Evolutionary conservation across 37 sponge, comb jelly and placozoan species (phyloP), one percentile per base, ranked within the genome.

Genomic region (Sycon ciliatum): DNA sequence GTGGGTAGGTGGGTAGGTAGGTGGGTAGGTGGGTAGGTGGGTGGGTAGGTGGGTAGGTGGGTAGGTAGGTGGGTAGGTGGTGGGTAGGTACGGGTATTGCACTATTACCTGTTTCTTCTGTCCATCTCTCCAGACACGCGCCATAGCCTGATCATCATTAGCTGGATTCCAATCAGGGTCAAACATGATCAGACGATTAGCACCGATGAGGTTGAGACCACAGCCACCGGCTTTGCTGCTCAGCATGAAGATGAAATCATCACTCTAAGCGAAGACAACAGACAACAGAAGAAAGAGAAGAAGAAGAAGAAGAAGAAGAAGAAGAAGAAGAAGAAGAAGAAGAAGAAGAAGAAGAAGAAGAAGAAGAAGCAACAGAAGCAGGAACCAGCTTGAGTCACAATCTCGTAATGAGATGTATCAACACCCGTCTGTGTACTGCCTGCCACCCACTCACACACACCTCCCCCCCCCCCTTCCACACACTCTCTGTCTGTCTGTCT

Each of bases 181-280:
- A 82, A 95, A 95, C 91, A 95, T 95, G 32, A 95, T 82, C 35
- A 95, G 83, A 36, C 95, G 81, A 72, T 94, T 89, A 26, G 89
- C 93, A 30, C 95, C 95, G 26, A 95, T 95, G 26, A 95, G 80
- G 55, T 95, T 95, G 42, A 95, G 83, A 55, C 95, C 95, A 86
- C 95, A 95, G 73, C 95, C 95, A 72, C 95, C 95, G 32, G 95
- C 95, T 79, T 95, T 95, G 77, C 95, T 95, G 81, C 95, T 95
- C 79, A 95, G 62, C 95, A 95, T 95, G 78, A 95, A 95, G 23
- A 95, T 72, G 74, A 89, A 95, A 29, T 95, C 95, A 32, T 56
- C 34, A 55, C 88, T 83, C 83, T 93, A 77, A 1, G 61, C 0
- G 34, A 26, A 36, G 11, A 42, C 37, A 24, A 72, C 1, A 7